These are phyloP conservation scores for Apoderus coryli DNA, from an alignment of 2,888 invertebrate genomes.

Conservation along the genomic window DNA sequence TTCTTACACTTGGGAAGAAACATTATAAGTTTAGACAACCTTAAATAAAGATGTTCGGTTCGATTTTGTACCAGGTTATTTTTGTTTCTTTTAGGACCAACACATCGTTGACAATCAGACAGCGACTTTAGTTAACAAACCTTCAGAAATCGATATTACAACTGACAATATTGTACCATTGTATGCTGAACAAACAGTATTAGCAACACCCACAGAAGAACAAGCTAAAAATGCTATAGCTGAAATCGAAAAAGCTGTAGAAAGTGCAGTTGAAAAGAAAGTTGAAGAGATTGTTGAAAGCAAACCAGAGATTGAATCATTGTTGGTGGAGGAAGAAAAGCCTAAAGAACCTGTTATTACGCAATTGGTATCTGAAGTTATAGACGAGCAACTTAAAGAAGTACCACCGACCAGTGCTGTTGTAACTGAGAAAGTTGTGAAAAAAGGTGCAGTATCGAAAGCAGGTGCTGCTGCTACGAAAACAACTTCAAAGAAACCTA, in stretches of 20 bases:
- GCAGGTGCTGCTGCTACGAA: conserved; percentile 18
- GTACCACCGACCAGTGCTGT: neutral
- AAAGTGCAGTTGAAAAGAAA: conserved; percentile 11
- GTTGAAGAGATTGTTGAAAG: conserved; percentile 2
- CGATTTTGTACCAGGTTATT: no score
- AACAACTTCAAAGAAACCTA: conserved; percentile 36
- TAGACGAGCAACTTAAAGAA: conserved; percentile 9
- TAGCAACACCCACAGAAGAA: conserved; percentile 26
- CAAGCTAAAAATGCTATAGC: no score
- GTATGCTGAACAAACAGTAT: conserved; percentile 23
- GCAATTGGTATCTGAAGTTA: conserved; percentile 10
- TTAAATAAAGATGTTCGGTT: no score
- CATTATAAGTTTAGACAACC: no score
- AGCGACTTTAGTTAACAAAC: no score
- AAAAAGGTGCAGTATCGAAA: no score
- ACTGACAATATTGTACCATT: conserved; percentile 26
- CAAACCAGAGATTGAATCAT: conserved; percentile 6
- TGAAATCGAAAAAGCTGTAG: no score
- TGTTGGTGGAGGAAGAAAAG: conserved; percentile 11
- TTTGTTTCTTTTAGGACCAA: no score
- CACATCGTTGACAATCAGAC: no score
- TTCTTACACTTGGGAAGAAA: no score
- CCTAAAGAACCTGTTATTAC: conserved; percentile 10
- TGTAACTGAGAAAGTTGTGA: no score
- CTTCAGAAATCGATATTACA: conserved; percentile 20